phyloP scores from a whole-genome alignment of 2,888 invertebrate genomes.

The Tetragonula carbonaria region DNA sequence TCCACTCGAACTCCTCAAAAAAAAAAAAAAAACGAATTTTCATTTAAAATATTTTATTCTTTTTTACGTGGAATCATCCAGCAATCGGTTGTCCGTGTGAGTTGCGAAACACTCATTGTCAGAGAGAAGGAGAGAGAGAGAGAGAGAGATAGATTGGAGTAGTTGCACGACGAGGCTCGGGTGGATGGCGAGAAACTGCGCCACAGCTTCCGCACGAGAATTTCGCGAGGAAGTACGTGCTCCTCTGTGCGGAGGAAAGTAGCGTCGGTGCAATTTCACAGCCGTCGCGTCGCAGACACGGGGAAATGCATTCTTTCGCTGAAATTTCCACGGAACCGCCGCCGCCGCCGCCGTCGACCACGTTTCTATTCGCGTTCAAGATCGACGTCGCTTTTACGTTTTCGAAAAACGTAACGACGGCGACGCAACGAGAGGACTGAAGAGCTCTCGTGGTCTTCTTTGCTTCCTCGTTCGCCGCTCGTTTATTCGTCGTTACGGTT shows the following conservation, averaged over 20 bases:
- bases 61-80: no score
- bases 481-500: neutral
- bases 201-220: constrained; percentile 36
- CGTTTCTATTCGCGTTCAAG: constrained; percentile 9
- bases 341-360: constrained; percentile 1
- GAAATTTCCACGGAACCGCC: constrained; percentile 3
- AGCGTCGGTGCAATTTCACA: constrained; percentile 70
- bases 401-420: neutral
- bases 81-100: no score
- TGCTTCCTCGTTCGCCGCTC: neutral
- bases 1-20: no score
- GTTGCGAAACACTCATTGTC: no score
- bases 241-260: constrained; percentile 60
- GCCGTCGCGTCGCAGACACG: constrained; percentile 68
- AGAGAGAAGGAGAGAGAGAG: neutral
- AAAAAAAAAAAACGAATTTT: no score
- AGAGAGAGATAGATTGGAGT: constrained; percentile 6
- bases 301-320: constrained; percentile 69
- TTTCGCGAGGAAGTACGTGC: constrained; percentile 57
- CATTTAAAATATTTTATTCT: no score
- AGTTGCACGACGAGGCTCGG: constrained; percentile 17
- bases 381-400: neutral
- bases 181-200: constrained; percentile 45
- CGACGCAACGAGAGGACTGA: neutral
- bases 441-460: neutral